phyloP scores from a whole-genome alignment of 1,140 invertebrate species.

The Zaprionus ornatus region DNA sequence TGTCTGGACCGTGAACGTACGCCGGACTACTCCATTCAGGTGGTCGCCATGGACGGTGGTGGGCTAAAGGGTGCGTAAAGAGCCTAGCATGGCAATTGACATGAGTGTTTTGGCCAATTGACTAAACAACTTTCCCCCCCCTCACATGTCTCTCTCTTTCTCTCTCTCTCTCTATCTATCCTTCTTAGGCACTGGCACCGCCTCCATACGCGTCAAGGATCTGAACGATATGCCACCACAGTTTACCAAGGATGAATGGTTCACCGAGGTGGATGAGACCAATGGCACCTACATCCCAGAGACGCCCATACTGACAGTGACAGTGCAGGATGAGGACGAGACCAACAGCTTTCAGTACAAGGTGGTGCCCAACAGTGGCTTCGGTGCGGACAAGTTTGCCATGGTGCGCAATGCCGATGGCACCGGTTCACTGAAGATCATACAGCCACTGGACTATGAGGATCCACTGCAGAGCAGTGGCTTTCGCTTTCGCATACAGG shows the following conservation, averaged over 20 bases:
- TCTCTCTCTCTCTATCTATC: conserved; percentile 23
- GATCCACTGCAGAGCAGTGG: conserved; percentile 86
- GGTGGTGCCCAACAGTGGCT: conserved; percentile 87
- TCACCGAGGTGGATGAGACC: conserved; percentile 88
- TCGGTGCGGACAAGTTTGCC: conserved; percentile 87
- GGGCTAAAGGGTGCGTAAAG: conserved; percentile 85
- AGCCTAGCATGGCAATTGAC: conserved; percentile 22
- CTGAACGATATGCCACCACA: conserved; percentile 87
- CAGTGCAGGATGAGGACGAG: conserved; percentile 88
- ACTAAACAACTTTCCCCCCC: not conserved
- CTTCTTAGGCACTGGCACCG: conserved; percentile 81
- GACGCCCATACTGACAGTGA: conserved; percentile 87
- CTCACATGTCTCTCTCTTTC: no score
- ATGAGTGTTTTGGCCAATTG: not conserved
- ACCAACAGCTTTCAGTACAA: conserved; percentile 86
- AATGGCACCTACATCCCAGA: conserved; percentile 87
- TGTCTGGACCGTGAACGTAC: conserved; percentile 88
- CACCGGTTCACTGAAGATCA: conserved; percentile 88
- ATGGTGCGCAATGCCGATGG: conserved; percentile 88
- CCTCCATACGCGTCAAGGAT: conserved; percentile 87
- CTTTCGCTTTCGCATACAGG: conserved; percentile 87
- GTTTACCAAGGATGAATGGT: conserved; percentile 88
- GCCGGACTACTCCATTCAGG: conserved; percentile 88
- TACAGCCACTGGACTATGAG: conserved; percentile 87
- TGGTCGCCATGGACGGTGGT: conserved; percentile 87